Base-by-base conservation (phyloP, 2,888 invertebrate species). In the Scaptomyza parva region DNA sequence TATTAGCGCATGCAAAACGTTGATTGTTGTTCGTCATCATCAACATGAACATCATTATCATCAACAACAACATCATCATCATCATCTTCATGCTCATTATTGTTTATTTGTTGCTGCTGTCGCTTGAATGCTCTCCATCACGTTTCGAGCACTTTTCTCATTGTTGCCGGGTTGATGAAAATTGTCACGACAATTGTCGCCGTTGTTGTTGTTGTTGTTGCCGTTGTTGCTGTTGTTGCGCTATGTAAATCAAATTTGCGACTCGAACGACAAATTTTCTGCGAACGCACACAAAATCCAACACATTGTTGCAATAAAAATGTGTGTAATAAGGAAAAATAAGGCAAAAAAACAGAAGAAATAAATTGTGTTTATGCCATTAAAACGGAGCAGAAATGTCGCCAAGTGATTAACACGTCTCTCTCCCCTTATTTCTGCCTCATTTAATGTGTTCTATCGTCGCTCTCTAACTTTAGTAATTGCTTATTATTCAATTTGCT, bases 241-340 rank as follows among this genome's bases (percentile, higher is more conserved):
- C 59, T 64, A 65, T 76, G 76, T 72, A 84, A 86, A 84, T 86
- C 86, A 86, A 86, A 81, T 79, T 79, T 78, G 75, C 81, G 75
- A 60, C 64, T 61, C 52, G 17, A 57, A 37, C 52, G 33, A 41
- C 28, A 30, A 53, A 52, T 60, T 75, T 75, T 76, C 72, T 71
- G 60, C 58, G 67, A 44, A 62, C 24, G 57, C 30, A 3, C 24
- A 59, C 30, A 3, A 57, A 62, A 62, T 55, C 53, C 66, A 35
- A 62, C 61, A 70, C 35, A 57, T 64, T 60, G 40, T 35, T 20
- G 73, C 58, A 67, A 74, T 62, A 66, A 33, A 54, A 67, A 60
- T 35, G 55, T 44, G 39, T 30, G n/a, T 2, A 35, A 48, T 26
- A 59, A 48, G 44, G 6, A 50, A 65, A 71, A 61, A 18, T 3